Conservation (phyloP, 2,113 vertebrate species). For the human region DNA sequence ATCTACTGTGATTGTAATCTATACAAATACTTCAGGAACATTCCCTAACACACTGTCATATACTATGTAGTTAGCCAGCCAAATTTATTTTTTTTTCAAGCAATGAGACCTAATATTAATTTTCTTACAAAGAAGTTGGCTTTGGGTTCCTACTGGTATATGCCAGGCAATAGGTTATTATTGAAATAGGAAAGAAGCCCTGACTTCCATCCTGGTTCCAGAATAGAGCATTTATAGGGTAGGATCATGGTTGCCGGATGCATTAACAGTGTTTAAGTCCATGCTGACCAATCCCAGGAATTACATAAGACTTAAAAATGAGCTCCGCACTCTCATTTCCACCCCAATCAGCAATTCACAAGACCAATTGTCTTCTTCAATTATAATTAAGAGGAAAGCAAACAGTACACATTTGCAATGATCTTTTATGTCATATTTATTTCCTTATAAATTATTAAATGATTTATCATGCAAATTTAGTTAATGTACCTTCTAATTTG, state of each 20-base stretch:
- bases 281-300: slow-evolving; percentile 29
- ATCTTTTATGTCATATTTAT: slow-evolving; percentile 83
- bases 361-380: slow-evolving; percentile 77
- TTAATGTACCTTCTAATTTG: slow-evolving; percentile 79
- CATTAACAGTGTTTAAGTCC: slow-evolving; percentile 40
- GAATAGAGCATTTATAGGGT: slow-evolving; percentile 76
- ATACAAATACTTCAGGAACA: slow-evolving; percentile 26
- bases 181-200: slow-evolving; percentile 78
- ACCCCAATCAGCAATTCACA: neutral
- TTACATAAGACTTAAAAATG: slow-evolving; percentile 1
- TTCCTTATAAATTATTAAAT: slow-evolving; percentile 83
- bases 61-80: slow-evolving; percentile 68
- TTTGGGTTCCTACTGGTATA: slow-evolving; percentile 74
- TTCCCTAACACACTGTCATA: slow-evolving; percentile 65
- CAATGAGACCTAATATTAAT: slow-evolving; percentile 79
- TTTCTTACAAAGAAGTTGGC: slow-evolving; percentile 82
- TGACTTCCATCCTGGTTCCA: slow-evolving; percentile 69
- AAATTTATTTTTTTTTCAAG: slow-evolving; percentile 82
- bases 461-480: slow-evolving; percentile 78
- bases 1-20: slow-evolving; percentile 47
- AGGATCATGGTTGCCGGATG: slow-evolving; percentile 76
- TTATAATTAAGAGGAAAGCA: slow-evolving; percentile 82
- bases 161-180: slow-evolving; percentile 82
- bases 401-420: slow-evolving; percentile 81
- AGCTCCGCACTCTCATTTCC: neutral